Percentiles rank a stretch among this genome's conserved stretches.
These are phyloP conservation scores for Morpho helenor DNA, from an alignment of 2,888 invertebrate species.

Conservation along the genomic window DNA sequence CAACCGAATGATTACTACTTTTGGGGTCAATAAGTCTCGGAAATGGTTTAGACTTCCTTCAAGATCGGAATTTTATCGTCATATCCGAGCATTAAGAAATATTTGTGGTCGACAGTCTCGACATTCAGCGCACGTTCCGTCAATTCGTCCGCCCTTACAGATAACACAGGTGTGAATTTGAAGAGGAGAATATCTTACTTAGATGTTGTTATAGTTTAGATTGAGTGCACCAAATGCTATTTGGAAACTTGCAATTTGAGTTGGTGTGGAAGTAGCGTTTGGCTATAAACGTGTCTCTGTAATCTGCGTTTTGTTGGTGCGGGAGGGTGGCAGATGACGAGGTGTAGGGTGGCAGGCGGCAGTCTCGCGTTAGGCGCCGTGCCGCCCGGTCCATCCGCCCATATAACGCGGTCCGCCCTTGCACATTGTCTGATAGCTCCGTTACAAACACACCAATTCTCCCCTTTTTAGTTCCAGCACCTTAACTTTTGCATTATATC, in stretches of 20 bases:
- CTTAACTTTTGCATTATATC: constrained; percentile 4
- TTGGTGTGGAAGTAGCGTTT: constrained; percentile 54
- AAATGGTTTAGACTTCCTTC: constrained; percentile 58
- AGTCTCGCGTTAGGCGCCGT: constrained; percentile 75
- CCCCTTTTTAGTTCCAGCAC: constrained; percentile 3
- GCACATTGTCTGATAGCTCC: constrained; percentile 24
- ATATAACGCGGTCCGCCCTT: constrained; percentile 42
- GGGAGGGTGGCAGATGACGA: constrained; percentile 43
- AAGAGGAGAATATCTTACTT: constrained; percentile 17
- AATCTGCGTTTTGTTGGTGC: constrained; percentile 72
- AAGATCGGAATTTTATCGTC: constrained; percentile 45
- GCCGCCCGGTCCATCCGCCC: constrained; percentile 58
- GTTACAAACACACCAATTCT: constrained; percentile 13
- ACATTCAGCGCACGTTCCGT: constrained; percentile 44
- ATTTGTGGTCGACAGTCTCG: constrained; percentile 44
- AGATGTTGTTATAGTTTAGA: constrained; percentile 4
- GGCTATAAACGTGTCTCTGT: constrained; percentile 71
- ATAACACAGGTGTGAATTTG: constrained; percentile 72
- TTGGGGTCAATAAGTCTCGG: constrained; percentile 54
- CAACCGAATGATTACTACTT: constrained; percentile 65
- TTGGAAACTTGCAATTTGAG: too few species aligned
- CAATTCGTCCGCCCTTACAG: constrained; percentile 57
- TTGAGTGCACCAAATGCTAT: constrained; percentile 10
- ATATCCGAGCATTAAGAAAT: constrained; percentile 37
- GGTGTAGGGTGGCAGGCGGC: constrained; percentile 49